phyloP scores from a whole-genome alignment of 2,797 vertebrate genomes.

The Merluccius polli region DNA sequence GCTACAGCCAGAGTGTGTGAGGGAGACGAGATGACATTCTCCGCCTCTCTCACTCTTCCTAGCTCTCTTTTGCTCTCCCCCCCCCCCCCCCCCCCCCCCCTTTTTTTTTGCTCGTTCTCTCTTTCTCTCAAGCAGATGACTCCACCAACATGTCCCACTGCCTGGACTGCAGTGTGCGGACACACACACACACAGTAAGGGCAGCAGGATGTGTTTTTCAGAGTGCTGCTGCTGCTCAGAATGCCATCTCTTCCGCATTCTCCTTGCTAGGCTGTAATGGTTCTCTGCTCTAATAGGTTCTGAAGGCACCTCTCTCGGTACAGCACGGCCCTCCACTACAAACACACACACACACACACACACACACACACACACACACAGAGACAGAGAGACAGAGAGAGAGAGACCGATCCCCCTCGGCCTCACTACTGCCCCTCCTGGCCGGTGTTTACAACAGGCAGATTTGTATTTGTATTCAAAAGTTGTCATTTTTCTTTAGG shows the following conservation, averaged over 20 bases:
- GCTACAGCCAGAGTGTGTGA: conserved; percentile 13
- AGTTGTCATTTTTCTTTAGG: background rate
- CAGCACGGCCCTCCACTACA: background rate
- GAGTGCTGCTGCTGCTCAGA: conserved; percentile 14
- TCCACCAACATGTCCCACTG: conserved; percentile 30
- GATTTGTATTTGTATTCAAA: background rate
- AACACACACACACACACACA: background rate
- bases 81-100: background rate
- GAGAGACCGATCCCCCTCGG: background rate
- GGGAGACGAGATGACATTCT: conserved; percentile 18
- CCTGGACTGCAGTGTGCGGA: background rate
- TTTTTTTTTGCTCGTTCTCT: conserved; percentile 14
- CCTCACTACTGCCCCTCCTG: background rate
- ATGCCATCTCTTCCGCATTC: conserved; percentile 38
- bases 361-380: too few species aligned
- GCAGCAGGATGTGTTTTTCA: background rate
- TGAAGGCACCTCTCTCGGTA: conserved; percentile 35
- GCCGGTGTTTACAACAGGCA: background rate
- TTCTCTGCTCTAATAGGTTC: conserved; percentile 44
- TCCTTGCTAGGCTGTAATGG: conserved; percentile 36
- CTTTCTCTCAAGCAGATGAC: conserved; percentile 33
- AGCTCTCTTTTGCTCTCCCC: conserved; percentile 13
- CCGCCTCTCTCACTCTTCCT: background rate
- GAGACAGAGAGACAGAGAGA: too few species aligned
- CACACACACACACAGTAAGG: background rate